These are phyloP conservation scores for Tympanuchus pallidicinctus DNA, from an alignment of 2,113 vertebrate genomes.

Conservation along the genomic window DNA sequence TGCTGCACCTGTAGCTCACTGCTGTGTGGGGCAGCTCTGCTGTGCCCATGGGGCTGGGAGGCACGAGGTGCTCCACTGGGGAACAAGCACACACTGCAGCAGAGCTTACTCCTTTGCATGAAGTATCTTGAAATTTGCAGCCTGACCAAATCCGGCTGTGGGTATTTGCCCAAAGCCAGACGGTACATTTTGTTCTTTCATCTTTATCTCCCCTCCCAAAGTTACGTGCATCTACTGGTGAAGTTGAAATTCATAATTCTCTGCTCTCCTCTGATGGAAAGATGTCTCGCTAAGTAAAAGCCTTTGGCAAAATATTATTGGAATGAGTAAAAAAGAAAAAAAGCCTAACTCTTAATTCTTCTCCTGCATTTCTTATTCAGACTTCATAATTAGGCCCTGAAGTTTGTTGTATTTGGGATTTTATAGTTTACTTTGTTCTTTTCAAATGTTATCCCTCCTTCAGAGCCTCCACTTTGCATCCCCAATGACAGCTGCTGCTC, in stretches of 20 bases:
- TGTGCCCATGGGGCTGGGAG: neutral
- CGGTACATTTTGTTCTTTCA: conserved; percentile 4
- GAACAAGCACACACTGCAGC: accelerated
- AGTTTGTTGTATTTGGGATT: neutral
- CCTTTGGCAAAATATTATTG: neutral
- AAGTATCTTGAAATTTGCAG: neutral
- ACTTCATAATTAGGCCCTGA: neutral
- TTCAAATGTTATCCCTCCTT: neutral
- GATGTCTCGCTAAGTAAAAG: neutral
- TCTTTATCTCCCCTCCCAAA: neutral
- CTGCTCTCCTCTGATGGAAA: conserved; percentile 10
- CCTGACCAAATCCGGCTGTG: neutral
- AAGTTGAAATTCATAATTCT: conserved; percentile 32
- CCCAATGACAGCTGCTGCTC: accelerated
- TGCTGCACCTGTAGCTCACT: neutral
- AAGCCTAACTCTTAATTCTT: neutral
- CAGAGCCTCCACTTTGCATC: accelerated
- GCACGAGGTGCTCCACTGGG: accelerated
- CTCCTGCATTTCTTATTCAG: neutral
- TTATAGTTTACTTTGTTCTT: neutral
- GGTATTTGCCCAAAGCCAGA: neutral
- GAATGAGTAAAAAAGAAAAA: neutral
- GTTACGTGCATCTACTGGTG: neutral
- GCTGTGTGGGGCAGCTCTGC: neutral
- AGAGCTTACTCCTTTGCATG: neutral